A percentile compares a stretch with the other conserved stretches of the same genome.
Evolutionary conservation across 2,888 invertebrate genomes (phyloP).

Genomic region (Caenorhabditis angaria): DNA sequence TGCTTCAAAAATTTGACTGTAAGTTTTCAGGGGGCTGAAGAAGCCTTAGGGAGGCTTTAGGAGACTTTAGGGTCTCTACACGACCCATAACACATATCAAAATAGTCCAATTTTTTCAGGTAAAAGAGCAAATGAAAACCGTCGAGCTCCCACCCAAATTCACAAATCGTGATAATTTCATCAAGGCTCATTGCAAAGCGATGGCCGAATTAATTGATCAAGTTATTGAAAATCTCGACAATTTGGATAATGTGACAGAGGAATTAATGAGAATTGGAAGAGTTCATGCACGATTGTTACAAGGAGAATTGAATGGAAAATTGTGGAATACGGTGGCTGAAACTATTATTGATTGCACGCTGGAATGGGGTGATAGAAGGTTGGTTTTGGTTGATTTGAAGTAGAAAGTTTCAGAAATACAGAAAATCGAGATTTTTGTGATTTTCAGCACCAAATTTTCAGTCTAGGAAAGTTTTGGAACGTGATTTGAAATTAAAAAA

Average conservation of each 20-base stretch:
- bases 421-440: no score
- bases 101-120: constrained; percentile 23
- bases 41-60: not conserved
- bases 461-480: not conserved
- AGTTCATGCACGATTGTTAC: constrained; percentile 62
- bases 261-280: constrained; percentile 65
- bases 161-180: constrained; percentile 67
- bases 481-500: no score
- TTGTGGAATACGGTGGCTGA: constrained; percentile 70
- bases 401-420: not conserved
- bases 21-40: not conserved
- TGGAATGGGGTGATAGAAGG: constrained; percentile 72
- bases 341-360: constrained; percentile 70
- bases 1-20: constrained; percentile 69
- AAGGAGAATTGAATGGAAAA: constrained; percentile 68
- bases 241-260: constrained; percentile 62
- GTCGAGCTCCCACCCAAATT: constrained; percentile 63
- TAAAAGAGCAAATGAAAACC: constrained; percentile 66
- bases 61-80: not conserved
- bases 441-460: no score
- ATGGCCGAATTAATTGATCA: constrained; percentile 68
- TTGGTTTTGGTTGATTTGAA: constrained; percentile 12
- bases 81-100: not conserved
- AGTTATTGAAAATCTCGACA: constrained; percentile 69
- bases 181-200: constrained; percentile 68